Evolutionary conservation across 2,888 invertebrate genomes (phyloP), one percentile per base, ranked within the genome.

Genomic region (Melanchra persicariae): DNA sequence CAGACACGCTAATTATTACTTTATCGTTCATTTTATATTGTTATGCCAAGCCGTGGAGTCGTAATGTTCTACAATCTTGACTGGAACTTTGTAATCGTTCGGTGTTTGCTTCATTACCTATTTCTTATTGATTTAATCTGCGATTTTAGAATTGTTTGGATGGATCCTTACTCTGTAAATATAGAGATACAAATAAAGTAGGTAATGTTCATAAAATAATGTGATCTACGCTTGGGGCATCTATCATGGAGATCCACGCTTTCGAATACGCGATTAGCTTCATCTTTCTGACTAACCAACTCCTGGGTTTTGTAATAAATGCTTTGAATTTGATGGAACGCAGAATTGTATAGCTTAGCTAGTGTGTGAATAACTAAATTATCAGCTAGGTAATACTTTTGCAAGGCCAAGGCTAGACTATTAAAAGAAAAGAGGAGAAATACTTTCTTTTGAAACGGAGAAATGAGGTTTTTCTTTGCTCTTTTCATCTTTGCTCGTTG

Each of bases 1-100:
- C 49, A 70, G 52, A 57, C 72, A 75, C 22, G 65, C 69, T 74
- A 70, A 79, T 81, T 73, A 70, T 70, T 81, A 67, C 49, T 76
- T 76, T 80, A 82, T 63, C 9, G 77, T 61, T 63, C 4, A 52
- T 68, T 73, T 74, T 52, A 65, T 70, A 70, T 57, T 45, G 51
- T 62, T 40, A 79, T 43, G 79, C 68, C 67, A 62, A 71, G 51
- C 69, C 55, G 61, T 65, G 65, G 65, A 75, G 58, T 75, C 55
- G 65, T 69, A 71, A 79, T 70, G 22, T 52, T 64, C n/a, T 57
- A 64, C 62, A 75, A 62, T 65, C 49, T 65, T 40, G 34, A 62
- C 17, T 26, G 1, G 8, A 43, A 70, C 57, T 58, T 79, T 71
- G 70, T 74, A 54, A 61, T 43, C 55, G 51, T 30, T 60, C 22